Evolutionary conservation across 2,888 invertebrate species (phyloP), one percentile per base, ranked within the genome.

Genomic region (Philereme transversata): DNA sequence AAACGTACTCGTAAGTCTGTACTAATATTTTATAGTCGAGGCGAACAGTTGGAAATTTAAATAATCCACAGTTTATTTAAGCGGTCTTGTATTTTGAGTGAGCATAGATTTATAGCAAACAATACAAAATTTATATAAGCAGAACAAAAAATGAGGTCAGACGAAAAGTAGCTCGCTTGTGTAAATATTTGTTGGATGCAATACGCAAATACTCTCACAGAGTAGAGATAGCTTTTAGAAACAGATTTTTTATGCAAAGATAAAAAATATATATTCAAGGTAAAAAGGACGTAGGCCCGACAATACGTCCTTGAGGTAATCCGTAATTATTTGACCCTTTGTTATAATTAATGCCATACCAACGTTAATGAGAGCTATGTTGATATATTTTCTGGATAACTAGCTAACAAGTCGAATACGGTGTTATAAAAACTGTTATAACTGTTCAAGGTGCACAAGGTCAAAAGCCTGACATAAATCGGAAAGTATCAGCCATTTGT

Each of bases 161-260:
- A 38, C 51, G 47, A 61, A 62, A 61, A 54, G 34, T 57, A 57
- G 53, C 34, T 50, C 62, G 49, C 44, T 46, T 47, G 55, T 59
- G 53, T 62, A 68, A 62, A 68, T 55, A 63, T 63, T 63, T 51
- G 51, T 63, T 51, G 51, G 56, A 57, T 38, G 51, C 56, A 51
- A 22, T 44, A 45, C 52, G 40, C 47, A 51, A 57, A 51, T 52
- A 38, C 48, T 41, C 4, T 40, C 3, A 6, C 4, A 8, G 38
- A 33, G 5, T 48, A n/a, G 38, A 62, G 46, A 53, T 53, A 50
- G 7, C 36, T 11, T 50, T 53, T 35, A 46, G 35, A 51, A 60
- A 34, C 11, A 38, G 50, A 10, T 8, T 8, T 22, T 22, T 38
- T 8, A 5, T n/a, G 6, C 3, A 6, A 5, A 22, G 1, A 45